A percentile compares a stretch with the other conserved stretches of the same genome.
Evolutionary conservation across 2,113 vertebrate species (phyloP).

Genomic region (Camelus bactrianus): DNA sequence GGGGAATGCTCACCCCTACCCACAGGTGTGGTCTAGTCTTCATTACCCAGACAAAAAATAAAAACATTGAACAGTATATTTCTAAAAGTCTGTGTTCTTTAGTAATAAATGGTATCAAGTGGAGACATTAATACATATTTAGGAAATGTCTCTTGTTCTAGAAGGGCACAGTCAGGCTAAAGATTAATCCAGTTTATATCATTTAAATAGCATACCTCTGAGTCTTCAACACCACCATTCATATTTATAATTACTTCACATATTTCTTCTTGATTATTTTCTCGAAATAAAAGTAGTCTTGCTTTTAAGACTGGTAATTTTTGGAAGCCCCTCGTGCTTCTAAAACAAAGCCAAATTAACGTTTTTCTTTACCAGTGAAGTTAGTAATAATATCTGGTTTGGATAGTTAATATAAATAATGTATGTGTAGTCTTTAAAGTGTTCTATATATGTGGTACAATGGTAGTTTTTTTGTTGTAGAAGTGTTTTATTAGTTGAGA

Average conservation of each 20-base stretch:
- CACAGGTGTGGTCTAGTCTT: background rate
- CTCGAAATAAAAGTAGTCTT: constrained; percentile 39
- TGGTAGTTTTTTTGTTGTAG: constrained; percentile 21
- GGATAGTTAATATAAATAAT: background rate
- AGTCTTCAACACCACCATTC: background rate
- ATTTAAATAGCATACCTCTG: constrained; percentile 19
- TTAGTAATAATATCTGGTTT: constrained; percentile 53
- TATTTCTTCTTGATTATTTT: constrained; percentile 12
- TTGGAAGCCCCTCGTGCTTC: background rate
- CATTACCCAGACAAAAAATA: constrained; percentile 24
- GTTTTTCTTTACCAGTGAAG: background rate
- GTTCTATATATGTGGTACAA: background rate
- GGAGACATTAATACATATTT: constrained; percentile 6
- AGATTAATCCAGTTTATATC: constrained; percentile 9
- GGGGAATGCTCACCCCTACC: background rate
- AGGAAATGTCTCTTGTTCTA: constrained; percentile 17
- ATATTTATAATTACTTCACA: constrained; percentile 43
- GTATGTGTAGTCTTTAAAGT: background rate
- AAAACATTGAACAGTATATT: constrained; percentile 40
- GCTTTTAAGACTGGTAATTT: background rate
- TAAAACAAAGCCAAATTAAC: constrained; percentile 44
- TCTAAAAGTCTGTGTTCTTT: constrained; percentile 40
- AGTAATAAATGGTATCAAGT: constrained; percentile 26
- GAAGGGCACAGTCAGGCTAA: background rate
- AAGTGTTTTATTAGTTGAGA: background rate